phyloP scores from a whole-genome alignment of 1,140 invertebrate genomes.

The Nephila pilipes region DNA sequence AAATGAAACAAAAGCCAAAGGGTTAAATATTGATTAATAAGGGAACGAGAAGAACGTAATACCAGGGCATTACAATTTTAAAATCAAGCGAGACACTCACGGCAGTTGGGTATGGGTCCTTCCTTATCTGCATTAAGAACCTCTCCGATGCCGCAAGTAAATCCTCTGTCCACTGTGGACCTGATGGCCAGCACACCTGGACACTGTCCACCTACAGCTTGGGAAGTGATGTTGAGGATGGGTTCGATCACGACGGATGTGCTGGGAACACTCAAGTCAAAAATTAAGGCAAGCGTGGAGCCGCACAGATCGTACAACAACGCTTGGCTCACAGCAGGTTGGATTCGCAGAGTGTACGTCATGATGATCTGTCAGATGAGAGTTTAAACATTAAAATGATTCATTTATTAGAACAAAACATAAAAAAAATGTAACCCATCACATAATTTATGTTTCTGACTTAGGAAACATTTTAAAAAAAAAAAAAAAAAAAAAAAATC shows the following conservation, averaged over 20 bases:
- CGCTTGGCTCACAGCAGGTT: conserved; percentile 91
- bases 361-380: conserved; percentile 55
- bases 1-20: neutral
- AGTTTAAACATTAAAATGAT: too few species aligned
- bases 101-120: conserved; percentile 71
- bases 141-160: conserved; percentile 95
- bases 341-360: conserved; percentile 89
- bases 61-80: too few species aligned
- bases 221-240: conserved; percentile 91
- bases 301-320: conserved; percentile 96
- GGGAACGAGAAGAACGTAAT: too few species aligned
- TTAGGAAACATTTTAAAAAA: neutral
- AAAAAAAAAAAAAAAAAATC: too few species aligned
- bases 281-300: conserved; percentile 94
- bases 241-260: conserved; percentile 95
- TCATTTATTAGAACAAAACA: too few species aligned
- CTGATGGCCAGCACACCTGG: conserved; percentile 92
- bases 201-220: conserved; percentile 91
- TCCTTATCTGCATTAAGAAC: conserved; percentile 87
- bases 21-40: too few species aligned
- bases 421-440: too few species aligned
- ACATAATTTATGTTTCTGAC: too few species aligned
- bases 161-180: conserved; percentile 92
- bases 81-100: conserved; percentile 27
- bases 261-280: conserved; percentile 95